Percentiles rank a stretch among this genome's conserved stretches.
These are phyloP conservation scores for Jacana jacana DNA, from an alignment of 2,113 vertebrate genomes.

Conservation along the genomic window DNA sequence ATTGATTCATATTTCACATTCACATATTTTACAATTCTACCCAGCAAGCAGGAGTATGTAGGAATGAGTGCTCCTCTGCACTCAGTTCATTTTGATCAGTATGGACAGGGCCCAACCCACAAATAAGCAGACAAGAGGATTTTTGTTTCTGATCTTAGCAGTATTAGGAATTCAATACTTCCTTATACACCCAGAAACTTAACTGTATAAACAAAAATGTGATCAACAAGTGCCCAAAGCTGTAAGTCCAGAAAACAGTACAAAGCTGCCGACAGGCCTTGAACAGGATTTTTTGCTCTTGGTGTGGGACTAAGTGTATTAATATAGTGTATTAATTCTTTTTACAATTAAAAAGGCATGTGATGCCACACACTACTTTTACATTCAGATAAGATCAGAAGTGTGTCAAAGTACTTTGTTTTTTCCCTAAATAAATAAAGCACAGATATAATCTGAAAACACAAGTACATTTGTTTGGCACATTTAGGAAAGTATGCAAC, in stretches of 20 bases:
- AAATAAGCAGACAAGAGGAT: background rate
- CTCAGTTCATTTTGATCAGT: background rate
- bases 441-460: background rate
- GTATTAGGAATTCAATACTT: slow-evolving; percentile 5
- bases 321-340: background rate
- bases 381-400: background rate
- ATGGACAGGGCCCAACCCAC: background rate
- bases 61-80: background rate
- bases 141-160: background rate
- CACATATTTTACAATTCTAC: background rate
- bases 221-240: background rate
- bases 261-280: background rate
- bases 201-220: background rate
- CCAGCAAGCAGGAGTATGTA: background rate
- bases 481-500: background rate
- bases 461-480: background rate
- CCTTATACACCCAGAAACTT: slow-evolving; percentile 18
- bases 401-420: background rate
- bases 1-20: background rate
- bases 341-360: background rate
- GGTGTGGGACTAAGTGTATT: background rate
- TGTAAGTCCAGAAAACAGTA: background rate
- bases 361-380: background rate
- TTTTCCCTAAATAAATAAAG: background rate
- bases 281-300: background rate